Conservation (phyloP, 2,797 vertebrate species). For the Bovichtus diacanthus region DNA sequence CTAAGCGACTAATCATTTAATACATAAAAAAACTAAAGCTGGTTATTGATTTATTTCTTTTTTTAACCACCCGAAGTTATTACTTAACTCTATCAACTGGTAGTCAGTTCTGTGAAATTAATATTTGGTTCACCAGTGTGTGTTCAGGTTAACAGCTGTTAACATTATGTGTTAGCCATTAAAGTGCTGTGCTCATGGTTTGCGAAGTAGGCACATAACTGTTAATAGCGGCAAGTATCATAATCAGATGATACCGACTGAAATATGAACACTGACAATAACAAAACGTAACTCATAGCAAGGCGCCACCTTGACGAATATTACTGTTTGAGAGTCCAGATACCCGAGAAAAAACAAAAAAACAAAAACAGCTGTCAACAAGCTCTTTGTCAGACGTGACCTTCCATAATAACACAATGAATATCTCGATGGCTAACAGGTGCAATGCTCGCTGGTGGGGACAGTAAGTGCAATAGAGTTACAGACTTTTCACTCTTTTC, state of each 20-base stretch:
- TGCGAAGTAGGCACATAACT: background rate
- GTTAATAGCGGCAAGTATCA: background rate
- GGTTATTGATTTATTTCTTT: background rate
- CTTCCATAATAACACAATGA: background rate
- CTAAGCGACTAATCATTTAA: background rate
- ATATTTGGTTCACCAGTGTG: too few species aligned
- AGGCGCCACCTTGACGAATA: background rate
- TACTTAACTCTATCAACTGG: background rate
- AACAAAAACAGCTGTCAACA: background rate
- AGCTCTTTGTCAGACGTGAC: too few species aligned
- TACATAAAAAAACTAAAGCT: background rate
- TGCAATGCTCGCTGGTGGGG: background rate
- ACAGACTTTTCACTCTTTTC: background rate
- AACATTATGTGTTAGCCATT: too few species aligned
- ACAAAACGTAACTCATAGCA: background rate
- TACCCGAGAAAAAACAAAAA: too few species aligned
- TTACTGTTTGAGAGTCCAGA: background rate
- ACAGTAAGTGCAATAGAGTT: background rate
- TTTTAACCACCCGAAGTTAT: background rate
- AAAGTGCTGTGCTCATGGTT: background rate
- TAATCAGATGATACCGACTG: too few species aligned
- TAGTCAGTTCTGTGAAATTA: too few species aligned
- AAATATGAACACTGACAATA: too few species aligned
- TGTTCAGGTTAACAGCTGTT: too few species aligned
- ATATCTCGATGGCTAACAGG: background rate